Percentiles rank a stretch among this genome's conserved stretches.
Conservation (phyloP, 2,888 invertebrate species). For the Julus scandinavius region DNA sequence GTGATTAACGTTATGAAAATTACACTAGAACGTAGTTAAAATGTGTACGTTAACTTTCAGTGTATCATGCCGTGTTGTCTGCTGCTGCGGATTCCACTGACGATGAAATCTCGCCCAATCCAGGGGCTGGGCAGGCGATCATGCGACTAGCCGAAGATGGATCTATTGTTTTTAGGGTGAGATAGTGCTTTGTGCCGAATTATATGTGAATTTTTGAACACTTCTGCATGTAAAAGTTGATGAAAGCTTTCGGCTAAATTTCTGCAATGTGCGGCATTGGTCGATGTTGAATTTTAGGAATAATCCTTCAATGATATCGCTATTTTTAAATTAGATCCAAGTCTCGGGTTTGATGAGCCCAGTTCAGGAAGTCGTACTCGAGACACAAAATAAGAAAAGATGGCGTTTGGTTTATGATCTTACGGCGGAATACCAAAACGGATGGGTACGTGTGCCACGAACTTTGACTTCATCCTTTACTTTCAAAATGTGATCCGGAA, state of each 20-base stretch:
- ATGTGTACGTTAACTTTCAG: slow-evolving; percentile 54
- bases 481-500: not conserved
- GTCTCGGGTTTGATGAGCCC: slow-evolving; percentile 54
- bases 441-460: slow-evolving; percentile 53
- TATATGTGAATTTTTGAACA: not conserved
- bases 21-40: not conserved
- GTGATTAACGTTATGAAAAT: no score
- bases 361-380: slow-evolving; percentile 36
- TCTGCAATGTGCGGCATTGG: no score
- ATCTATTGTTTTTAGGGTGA: slow-evolving; percentile 58
- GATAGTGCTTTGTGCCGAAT: not conserved
- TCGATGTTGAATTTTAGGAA: no score
- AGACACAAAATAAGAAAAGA: slow-evolving; percentile 56
- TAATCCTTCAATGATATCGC: no score
- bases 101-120: slow-evolving; percentile 55
- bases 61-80: slow-evolving; percentile 59
- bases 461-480: not conserved
- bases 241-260: not conserved
- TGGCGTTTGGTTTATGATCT: slow-evolving; percentile 54
- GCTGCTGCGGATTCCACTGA: slow-evolving; percentile 56
- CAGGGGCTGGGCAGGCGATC: slow-evolving; percentile 59
- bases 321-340: slow-evolving; percentile 45
- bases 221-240: not conserved
- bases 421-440: slow-evolving; percentile 55
- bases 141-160: slow-evolving; percentile 58